Evolutionary conservation across 37 sponge, comb jelly and placozoan species (phyloP).

Genomic region (Geodia barretti): DNA sequence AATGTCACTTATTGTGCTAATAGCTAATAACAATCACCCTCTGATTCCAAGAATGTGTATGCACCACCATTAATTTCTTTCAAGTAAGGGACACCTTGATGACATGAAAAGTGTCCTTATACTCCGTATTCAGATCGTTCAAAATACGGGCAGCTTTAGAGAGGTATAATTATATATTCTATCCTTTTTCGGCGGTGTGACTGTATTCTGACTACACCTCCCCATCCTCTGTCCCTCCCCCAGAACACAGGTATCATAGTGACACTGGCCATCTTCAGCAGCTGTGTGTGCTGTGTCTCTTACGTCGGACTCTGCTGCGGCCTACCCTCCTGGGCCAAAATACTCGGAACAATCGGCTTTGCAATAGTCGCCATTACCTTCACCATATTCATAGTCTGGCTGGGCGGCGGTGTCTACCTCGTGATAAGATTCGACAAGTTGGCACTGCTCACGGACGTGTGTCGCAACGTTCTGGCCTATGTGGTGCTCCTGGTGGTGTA

Average conservation of each 20-base stretch:
- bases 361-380: background rate
- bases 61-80: no score
- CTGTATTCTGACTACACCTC: no score
- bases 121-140: background rate
- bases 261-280: background rate
- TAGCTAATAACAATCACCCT: no score
- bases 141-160: background rate
- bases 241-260: background rate
- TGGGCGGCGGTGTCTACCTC: background rate
- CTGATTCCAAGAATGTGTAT: no score
- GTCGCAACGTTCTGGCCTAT: background rate
- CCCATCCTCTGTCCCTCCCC: background rate
- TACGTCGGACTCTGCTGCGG: background rate
- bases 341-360: background rate
- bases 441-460: background rate
- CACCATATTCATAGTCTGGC: background rate
- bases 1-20: no score
- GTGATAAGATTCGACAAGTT: background rate
- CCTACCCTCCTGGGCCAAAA: background rate
- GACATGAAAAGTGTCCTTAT: no score
- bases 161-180: no score
- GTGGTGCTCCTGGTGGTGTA: background rate
- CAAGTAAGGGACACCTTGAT: no score
- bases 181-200: no score
- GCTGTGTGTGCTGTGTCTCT: background rate